These are phyloP conservation scores for Siniperca chuatsi DNA, from an alignment of 2,113 vertebrate genomes.

Conservation along the genomic window DNA sequence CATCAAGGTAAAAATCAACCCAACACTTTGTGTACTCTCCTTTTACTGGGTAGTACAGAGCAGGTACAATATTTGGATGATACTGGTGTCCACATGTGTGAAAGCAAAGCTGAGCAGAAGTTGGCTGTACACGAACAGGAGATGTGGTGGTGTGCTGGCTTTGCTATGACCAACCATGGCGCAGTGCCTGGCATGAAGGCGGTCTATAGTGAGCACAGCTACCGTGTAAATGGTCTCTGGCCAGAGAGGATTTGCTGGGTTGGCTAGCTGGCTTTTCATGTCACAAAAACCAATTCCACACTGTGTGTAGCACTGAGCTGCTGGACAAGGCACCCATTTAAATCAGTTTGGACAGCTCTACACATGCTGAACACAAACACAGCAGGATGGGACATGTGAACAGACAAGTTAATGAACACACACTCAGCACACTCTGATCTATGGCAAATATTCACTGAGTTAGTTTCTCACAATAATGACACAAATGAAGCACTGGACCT, in stretches of 20 bases:
- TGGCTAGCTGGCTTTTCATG: slow-evolving; percentile 57
- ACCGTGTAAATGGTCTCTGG: slow-evolving; percentile 50
- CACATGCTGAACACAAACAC: slow-evolving; percentile 40
- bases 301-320: slow-evolving; percentile 38
- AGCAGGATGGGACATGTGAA: slow-evolving; percentile 17
- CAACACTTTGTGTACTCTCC: neutral
- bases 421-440: slow-evolving; percentile 1
- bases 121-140: slow-evolving; percentile 24
- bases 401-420: neutral
- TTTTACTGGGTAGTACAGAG: neutral
- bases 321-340: slow-evolving; percentile 49
- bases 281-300: slow-evolving; percentile 66
- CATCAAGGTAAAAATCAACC: neutral
- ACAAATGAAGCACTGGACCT: slow-evolving; percentile 41
- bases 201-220: slow-evolving; percentile 29
- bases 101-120: slow-evolving; percentile 13
- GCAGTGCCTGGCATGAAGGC: slow-evolving; percentile 42
- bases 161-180: slow-evolving; percentile 20
- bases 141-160: slow-evolving; percentile 32
- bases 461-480: slow-evolving; percentile 36
- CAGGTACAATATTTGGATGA: slow-evolving; percentile 8
- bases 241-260: slow-evolving; percentile 62
- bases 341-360: slow-evolving; percentile 46
- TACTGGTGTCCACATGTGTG: slow-evolving; percentile 6
- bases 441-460: neutral